Evolutionary conservation across 2,797 vertebrate genomes (phyloP).

Genomic region (Notolabrus celidotus): DNA sequence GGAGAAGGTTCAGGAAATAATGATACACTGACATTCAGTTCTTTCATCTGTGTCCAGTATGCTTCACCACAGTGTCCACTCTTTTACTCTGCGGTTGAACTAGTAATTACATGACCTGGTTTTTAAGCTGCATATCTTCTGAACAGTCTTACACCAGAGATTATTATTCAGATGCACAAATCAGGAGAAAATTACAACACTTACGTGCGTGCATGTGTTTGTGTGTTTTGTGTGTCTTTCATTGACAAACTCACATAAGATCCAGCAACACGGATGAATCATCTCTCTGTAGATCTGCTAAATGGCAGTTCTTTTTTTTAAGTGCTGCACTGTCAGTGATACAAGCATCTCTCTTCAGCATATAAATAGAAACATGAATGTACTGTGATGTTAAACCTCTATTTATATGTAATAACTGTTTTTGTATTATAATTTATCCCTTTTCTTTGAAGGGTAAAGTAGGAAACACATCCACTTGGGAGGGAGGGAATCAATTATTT

Average conservation of each 20-base stretch:
- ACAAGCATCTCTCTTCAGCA: neutral
- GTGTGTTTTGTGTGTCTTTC: neutral
- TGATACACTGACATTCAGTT: neutral
- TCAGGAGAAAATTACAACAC: neutral
- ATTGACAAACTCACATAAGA: neutral
- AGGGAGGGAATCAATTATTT: too few species aligned
- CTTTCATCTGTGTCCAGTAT: neutral
- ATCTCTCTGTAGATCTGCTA: neutral
- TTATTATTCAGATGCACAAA: neutral
- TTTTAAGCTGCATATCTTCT: neutral
- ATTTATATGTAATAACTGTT: neutral
- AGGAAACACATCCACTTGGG: too few species aligned
- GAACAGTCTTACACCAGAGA: neutral
- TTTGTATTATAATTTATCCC: neutral
- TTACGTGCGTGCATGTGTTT: too few species aligned
- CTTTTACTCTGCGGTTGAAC: neutral
- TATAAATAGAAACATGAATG: neutral
- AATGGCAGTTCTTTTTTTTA: neutral
- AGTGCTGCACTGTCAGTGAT: too few species aligned
- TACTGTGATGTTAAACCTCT: neutral
- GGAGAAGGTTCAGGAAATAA: neutral
- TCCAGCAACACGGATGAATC: neutral
- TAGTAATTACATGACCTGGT: neutral
- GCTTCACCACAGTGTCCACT: neutral
- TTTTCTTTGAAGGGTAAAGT: neutral